A percentile compares a stretch with the other conserved stretches of the same genome.
Evolutionary conservation across 1,140 invertebrate genomes (phyloP).

Genomic region (Papilio glaucus): DNA sequence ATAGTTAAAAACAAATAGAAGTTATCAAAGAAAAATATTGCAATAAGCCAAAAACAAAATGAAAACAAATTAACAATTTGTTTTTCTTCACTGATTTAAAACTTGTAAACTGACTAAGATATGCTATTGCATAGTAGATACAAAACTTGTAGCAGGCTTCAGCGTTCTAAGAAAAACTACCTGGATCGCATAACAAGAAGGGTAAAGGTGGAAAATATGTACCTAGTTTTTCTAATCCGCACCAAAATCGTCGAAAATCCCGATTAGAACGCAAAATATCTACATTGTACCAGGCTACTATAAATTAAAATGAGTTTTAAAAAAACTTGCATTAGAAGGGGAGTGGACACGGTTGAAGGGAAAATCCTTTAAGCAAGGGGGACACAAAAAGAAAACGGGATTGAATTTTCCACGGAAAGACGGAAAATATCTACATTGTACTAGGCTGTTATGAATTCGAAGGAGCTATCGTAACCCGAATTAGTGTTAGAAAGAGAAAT

Average conservation of each 20-base stretch:
- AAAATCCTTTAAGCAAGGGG: no score
- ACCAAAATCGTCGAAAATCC: background rate
- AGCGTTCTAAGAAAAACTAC: background rate
- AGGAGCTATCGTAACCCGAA: background rate
- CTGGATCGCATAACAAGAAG: background rate
- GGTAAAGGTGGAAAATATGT: background rate
- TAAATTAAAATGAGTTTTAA: background rate
- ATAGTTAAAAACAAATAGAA: no score
- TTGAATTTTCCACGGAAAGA: background rate
- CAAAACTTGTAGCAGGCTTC: background rate
- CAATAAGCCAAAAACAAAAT: no score
- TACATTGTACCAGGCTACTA: background rate
- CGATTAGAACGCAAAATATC: slow-evolving; percentile 11
- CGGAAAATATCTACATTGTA: slow-evolving; percentile 4
- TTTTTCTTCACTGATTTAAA: no score
- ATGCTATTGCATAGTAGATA: no score
- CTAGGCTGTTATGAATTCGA: background rate
- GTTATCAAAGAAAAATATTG: no score
- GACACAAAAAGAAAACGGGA: background rate
- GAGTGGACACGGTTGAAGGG: background rate
- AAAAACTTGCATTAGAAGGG: background rate
- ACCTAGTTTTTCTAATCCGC: background rate
- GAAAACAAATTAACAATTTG: no score
- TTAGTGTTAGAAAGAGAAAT: background rate
- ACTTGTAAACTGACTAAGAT: no score